Evolutionary conservation across 2,113 vertebrate genomes (phyloP).

Genomic region (Acinonyx jubatus): DNA sequence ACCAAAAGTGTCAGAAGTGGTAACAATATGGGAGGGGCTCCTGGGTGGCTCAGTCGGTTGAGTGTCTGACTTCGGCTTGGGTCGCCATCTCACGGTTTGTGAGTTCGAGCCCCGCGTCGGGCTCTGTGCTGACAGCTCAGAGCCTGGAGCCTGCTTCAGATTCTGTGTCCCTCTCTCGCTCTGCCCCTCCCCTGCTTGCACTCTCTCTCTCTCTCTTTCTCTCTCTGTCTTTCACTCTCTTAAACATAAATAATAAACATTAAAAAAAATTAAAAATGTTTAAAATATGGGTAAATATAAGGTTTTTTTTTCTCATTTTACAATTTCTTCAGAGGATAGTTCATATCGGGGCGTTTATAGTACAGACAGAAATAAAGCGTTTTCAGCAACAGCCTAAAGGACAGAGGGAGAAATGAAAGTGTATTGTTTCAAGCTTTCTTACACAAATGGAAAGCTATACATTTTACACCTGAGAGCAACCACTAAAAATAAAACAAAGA

Average conservation of each 20-base stretch:
- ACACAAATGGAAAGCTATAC: background rate
- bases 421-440: background rate
- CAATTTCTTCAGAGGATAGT: background rate
- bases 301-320: background rate
- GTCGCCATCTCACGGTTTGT: too few relatives aligned
- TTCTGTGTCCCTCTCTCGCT: too few relatives aligned
- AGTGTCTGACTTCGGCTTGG: too few relatives aligned
- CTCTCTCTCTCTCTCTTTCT: too few relatives aligned
- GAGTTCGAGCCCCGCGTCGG: too few relatives aligned
- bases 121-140: too few relatives aligned
- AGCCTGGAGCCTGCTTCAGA: too few relatives aligned
- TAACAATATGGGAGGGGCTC: background rate
- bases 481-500: background rate
- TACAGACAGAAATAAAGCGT: background rate
- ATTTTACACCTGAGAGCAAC: background rate
- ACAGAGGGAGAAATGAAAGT: background rate
- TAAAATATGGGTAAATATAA: background rate
- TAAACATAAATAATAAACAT: too few relatives aligned
- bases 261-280: too few relatives aligned
- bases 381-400: background rate
- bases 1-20: background rate
- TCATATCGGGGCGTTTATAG: background rate
- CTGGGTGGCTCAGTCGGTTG: too few relatives aligned
- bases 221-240: too few relatives aligned
- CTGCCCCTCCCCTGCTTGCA: too few relatives aligned